A percentile compares a stretch with the other conserved stretches of the same genome.
Evolutionary conservation across 2,888 invertebrate species (phyloP).

Genomic region (Heteropelma amictum): DNA sequence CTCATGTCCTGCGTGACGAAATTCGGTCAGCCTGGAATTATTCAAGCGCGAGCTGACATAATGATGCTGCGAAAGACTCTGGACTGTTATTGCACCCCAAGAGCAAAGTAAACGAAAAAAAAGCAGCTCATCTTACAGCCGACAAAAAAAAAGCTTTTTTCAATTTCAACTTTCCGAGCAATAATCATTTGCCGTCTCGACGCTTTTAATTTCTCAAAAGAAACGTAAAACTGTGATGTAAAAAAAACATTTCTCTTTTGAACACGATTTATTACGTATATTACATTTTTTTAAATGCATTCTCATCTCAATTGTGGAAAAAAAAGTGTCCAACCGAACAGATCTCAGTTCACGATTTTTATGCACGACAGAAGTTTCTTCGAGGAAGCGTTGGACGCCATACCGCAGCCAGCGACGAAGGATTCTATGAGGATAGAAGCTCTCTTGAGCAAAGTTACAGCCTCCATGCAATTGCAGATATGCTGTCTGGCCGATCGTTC

Average conservation of each 20-base stretch:
- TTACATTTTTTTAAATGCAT: too few relatives aligned
- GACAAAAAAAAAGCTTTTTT: too few relatives aligned
- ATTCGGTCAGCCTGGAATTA: slow-evolving; percentile 84
- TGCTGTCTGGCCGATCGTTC: slow-evolving; percentile 67
- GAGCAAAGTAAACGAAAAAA: slow-evolving; percentile 83
- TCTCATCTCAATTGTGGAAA: too few relatives aligned
- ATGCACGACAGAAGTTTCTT: slow-evolving; percentile 83
- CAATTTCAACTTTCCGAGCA: too few relatives aligned
- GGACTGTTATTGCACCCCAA: slow-evolving; percentile 82
- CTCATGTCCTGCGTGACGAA: slow-evolving; percentile 89
- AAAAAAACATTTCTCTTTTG: neutral
- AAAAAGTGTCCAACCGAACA: too few relatives aligned
- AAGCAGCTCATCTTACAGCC: too few relatives aligned
- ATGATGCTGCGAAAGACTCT: slow-evolving; percentile 84
- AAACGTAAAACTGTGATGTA: too few relatives aligned
- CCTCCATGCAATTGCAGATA: slow-evolving; percentile 73
- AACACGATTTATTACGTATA: too few relatives aligned
- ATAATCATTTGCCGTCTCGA: too few relatives aligned
- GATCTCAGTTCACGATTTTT: too few relatives aligned
- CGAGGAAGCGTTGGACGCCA: slow-evolving; percentile 88
- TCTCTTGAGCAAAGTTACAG: slow-evolving; percentile 70
- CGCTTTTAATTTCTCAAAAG: neutral
- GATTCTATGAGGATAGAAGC: slow-evolving; percentile 75
- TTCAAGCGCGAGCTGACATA: slow-evolving; percentile 90
- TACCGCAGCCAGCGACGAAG: slow-evolving; percentile 83